phyloP scores from a whole-genome alignment of 2,797 vertebrate species.

The Serranus cabrilla region DNA sequence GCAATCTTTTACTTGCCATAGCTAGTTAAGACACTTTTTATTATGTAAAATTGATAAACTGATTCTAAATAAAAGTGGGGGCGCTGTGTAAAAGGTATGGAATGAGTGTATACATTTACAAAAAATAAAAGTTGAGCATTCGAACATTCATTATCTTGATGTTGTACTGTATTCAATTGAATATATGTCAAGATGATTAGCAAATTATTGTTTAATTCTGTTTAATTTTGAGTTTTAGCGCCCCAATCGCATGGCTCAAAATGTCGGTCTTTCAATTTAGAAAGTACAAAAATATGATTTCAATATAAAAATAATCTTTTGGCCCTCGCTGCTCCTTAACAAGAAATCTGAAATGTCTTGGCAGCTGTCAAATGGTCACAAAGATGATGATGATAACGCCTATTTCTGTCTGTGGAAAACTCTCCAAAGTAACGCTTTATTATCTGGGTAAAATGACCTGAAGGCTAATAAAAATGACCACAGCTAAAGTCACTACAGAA shows the following conservation, averaged over 20 bases:
- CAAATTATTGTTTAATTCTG: no score
- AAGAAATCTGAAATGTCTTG: slow-evolving; percentile 7
- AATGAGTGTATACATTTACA: no score
- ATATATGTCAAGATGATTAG: no score
- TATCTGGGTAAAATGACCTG: neutral
- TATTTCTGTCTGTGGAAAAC: neutral
- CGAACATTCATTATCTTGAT: no score
- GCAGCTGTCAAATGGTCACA: slow-evolving; percentile 6
- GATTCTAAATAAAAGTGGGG: no score
- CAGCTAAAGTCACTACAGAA: neutral
- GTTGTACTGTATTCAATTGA: no score
- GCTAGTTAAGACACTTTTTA: neutral
- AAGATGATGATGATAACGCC: neutral
- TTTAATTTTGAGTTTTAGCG: no score
- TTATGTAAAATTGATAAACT: neutral
- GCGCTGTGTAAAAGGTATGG: no score
- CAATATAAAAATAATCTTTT: neutral
- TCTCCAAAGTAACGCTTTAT: neutral
- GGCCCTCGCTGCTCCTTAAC: neutral
- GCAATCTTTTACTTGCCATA: neutral
- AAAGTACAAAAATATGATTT: neutral
- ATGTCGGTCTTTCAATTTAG: neutral
- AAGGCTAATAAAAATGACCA: slow-evolving; percentile 14
- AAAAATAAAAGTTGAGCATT: no score
- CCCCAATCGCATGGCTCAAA: neutral